Conservation (phyloP, 2,888 invertebrate genomes). For the Cybosia mesomella region DNA sequence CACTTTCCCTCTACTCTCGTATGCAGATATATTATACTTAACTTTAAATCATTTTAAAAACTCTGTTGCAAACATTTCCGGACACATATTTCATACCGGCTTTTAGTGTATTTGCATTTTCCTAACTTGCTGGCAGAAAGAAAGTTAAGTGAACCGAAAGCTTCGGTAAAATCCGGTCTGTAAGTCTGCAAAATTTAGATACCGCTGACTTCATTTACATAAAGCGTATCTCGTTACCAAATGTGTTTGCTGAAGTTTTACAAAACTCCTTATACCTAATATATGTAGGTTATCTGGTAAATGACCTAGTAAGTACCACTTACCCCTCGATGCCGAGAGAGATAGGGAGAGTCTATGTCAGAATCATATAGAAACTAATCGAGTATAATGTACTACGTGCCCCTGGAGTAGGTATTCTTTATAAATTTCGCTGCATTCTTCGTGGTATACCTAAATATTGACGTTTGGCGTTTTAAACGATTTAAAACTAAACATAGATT, state of each 20-base stretch:
- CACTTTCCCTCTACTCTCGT: neutral
- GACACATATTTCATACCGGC: neutral
- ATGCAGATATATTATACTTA: neutral
- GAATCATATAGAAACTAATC: too few species aligned
- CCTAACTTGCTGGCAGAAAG: neutral
- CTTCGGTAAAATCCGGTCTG: neutral
- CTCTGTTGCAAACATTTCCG: neutral
- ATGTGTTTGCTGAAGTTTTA: neutral
- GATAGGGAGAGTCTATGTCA: too few species aligned
- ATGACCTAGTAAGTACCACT: too few species aligned
- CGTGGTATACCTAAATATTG: too few species aligned
- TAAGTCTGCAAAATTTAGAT: neutral
- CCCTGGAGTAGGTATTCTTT: too few species aligned
- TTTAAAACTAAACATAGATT: too few species aligned
- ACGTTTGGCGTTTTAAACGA: too few species aligned
- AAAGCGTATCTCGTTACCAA: neutral
- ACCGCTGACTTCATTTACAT: neutral
- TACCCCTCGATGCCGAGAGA: too few species aligned
- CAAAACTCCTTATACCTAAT: neutral
- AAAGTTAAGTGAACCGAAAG: neutral
- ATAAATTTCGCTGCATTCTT: too few species aligned
- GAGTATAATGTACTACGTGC: too few species aligned
- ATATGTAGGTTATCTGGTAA: too few species aligned
- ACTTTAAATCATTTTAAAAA: conserved; percentile 1
- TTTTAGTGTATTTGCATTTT: neutral